These are phyloP conservation scores for Crypturellus tataupa DNA, from an alignment of 2,797 vertebrate species.

Conservation along the genomic window DNA sequence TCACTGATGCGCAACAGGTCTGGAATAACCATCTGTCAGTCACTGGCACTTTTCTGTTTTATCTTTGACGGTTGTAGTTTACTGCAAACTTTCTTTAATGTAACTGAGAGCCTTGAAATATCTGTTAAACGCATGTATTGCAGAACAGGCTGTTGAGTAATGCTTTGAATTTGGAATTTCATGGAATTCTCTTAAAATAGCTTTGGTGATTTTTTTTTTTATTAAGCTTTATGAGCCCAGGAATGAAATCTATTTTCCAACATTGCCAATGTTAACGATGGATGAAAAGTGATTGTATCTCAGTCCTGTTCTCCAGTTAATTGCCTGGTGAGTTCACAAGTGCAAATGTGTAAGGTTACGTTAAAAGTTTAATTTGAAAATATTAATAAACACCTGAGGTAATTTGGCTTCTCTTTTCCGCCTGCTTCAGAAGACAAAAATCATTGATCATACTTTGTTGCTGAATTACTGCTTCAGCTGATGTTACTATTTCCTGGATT, in stretches of 20 bases:
- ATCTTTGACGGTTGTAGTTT: slow-evolving; percentile 52
- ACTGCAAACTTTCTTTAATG: background rate
- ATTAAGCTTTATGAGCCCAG: slow-evolving; percentile 9
- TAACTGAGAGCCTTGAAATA: slow-evolving; percentile 56
- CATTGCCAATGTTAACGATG: background rate
- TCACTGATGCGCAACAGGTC: slow-evolving; percentile 64
- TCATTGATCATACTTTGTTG: background rate
- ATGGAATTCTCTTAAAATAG: slow-evolving; percentile 1
- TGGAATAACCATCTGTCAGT: slow-evolving; percentile 58
- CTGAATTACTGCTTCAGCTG: slow-evolving; percentile 50
- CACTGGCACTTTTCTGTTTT: slow-evolving; percentile 61
- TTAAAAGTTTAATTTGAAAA: slow-evolving; percentile 31
- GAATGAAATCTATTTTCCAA: slow-evolving; percentile 29
- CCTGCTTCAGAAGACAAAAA: slow-evolving; percentile 17
- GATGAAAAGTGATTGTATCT: slow-evolving; percentile 39
- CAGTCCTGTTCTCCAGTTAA: slow-evolving; percentile 28
- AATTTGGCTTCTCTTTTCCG: slow-evolving; percentile 24
- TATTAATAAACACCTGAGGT: background rate
- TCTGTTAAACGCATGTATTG: slow-evolving; percentile 44
- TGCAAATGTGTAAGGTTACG: slow-evolving; percentile 44
- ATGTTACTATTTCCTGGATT: slow-evolving; percentile 2
- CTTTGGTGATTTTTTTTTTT: slow-evolving; percentile 31
- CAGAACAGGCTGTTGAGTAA: slow-evolving; percentile 44
- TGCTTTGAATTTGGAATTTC: slow-evolving; percentile 53
- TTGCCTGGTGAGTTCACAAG: slow-evolving; percentile 32